Percentiles rank a stretch among this genome's conserved stretches.
These are phyloP conservation scores for Trachymyrmex cornetzi DNA, from an alignment of 1,140 invertebrate genomes.

Conservation along the genomic window DNA sequence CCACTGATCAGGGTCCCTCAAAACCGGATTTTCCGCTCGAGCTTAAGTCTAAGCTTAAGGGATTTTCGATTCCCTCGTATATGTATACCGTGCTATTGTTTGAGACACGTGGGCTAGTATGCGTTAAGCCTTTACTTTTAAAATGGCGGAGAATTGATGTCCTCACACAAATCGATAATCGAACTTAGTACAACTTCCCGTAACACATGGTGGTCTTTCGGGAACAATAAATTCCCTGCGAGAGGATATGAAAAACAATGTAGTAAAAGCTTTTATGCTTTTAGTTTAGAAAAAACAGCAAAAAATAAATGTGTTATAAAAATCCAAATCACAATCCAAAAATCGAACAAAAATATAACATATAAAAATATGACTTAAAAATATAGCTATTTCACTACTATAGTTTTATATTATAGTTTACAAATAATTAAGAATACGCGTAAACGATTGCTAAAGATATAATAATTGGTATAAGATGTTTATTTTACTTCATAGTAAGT, in stretches of 20 bases:
- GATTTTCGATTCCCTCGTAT: constrained; percentile 34
- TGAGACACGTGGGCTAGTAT: constrained; percentile 15
- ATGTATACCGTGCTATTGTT: constrained; percentile 45
- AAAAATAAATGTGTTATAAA: background rate
- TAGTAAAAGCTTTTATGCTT: background rate
- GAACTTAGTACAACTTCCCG: constrained; percentile 42
- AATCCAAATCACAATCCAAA: background rate
- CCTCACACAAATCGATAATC: constrained; percentile 54
- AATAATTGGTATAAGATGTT: constrained; percentile 18
- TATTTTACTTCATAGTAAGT: background rate
- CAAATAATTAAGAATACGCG: background rate
- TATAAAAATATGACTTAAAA: background rate
- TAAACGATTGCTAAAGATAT: background rate
- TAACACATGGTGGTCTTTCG: constrained; percentile 4
- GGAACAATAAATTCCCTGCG: constrained; percentile 34
- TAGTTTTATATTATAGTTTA: background rate
- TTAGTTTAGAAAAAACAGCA: background rate
- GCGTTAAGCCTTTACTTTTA: constrained; percentile 56
- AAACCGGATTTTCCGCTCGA: constrained; percentile 46
- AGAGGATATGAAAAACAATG: constrained; percentile 18
- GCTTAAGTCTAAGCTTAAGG: constrained; percentile 58
- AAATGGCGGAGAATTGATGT: constrained; percentile 57
- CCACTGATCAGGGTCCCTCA: constrained; percentile 47
- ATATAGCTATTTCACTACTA: background rate
- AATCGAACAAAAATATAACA: background rate